phyloP scores from a whole-genome alignment of 1,140 invertebrate genomes.

The Acromyrmex echinatior region DNA sequence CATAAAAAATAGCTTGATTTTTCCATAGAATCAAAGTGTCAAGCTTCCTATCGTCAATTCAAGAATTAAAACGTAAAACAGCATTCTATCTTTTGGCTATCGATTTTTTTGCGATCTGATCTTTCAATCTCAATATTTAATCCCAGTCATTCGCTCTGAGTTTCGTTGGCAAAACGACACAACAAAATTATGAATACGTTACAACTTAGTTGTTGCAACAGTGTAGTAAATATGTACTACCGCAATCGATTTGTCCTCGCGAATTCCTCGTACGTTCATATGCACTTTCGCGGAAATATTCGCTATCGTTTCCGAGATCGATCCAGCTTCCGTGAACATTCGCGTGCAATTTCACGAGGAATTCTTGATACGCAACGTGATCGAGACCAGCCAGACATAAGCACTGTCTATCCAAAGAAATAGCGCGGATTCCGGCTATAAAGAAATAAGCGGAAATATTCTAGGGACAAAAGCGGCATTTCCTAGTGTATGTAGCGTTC shows the following conservation, averaged over 20 bases:
- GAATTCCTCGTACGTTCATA: conserved; percentile 42
- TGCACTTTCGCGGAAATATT: conserved; percentile 43
- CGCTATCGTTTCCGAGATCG: conserved; percentile 8
- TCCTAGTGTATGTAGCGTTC: not conserved
- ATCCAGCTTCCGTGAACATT: not conserved
- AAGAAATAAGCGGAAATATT: conserved; percentile 28
- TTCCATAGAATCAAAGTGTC: not conserved
- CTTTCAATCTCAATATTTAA: conserved; percentile 17
- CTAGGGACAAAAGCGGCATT: conserved; percentile 4
- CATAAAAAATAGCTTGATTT: not conserved
- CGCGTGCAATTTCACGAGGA: conserved; percentile 44
- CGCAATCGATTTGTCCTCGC: conserved; percentile 15
- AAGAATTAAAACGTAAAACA: not conserved
- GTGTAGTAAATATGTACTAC: conserved; percentile 1
- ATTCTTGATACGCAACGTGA: conserved; percentile 41
- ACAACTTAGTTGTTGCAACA: not conserved
- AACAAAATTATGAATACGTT: conserved; percentile 6
- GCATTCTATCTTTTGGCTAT: not conserved
- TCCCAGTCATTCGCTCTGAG: not conserved
- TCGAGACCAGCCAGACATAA: not conserved
- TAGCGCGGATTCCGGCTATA: conserved; percentile 23
- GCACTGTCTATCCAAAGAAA: conserved; percentile 10
- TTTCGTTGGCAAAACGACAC: not conserved
- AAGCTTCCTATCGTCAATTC: not conserved
- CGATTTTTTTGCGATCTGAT: not conserved